These are phyloP conservation scores for Brachionus paranguensis DNA, from an alignment of 1,140 invertebrate species.

Conservation along the genomic window DNA sequence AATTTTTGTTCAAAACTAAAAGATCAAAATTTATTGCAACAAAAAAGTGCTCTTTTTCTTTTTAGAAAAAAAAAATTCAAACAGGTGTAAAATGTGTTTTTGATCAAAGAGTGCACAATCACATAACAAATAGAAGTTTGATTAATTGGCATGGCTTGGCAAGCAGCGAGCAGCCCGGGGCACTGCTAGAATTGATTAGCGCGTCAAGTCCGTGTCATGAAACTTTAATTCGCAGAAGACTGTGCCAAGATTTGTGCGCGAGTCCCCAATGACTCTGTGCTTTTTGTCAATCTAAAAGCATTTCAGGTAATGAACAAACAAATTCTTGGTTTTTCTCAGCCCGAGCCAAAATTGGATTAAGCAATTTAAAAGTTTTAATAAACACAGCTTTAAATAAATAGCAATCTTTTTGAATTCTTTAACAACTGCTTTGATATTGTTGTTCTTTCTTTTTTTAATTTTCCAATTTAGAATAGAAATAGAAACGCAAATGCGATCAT, in stretches of 20 bases:
- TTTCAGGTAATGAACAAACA: not conserved
- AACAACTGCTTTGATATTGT: not conserved
- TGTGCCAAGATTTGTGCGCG: not conserved
- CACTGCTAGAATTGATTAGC: not conserved
- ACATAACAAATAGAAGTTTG: not conserved
- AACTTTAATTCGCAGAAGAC: not conserved
- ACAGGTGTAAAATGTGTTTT: conserved; percentile 6
- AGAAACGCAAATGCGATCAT: not conserved
- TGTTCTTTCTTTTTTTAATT: not conserved
- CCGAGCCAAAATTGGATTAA: conserved; percentile 11
- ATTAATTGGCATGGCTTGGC: conserved; percentile 3
- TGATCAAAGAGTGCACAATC: not conserved
- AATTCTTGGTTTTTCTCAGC: not conserved
- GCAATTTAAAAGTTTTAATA: not conserved
- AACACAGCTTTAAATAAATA: not conserved
- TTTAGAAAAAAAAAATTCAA: not conserved
- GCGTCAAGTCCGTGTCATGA: not conserved
- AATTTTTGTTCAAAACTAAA: conserved; percentile 17
- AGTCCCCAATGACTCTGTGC: not conserved
- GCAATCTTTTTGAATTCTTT: not conserved
- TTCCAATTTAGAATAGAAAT: not conserved
- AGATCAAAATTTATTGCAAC: conserved; percentile 3
- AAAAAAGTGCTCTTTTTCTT: not conserved
- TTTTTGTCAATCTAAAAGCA: not conserved
- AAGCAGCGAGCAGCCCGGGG: not conserved